phyloP scores from a whole-genome alignment of 2,797 vertebrate species.

The Adrianichthys oophorus region DNA sequence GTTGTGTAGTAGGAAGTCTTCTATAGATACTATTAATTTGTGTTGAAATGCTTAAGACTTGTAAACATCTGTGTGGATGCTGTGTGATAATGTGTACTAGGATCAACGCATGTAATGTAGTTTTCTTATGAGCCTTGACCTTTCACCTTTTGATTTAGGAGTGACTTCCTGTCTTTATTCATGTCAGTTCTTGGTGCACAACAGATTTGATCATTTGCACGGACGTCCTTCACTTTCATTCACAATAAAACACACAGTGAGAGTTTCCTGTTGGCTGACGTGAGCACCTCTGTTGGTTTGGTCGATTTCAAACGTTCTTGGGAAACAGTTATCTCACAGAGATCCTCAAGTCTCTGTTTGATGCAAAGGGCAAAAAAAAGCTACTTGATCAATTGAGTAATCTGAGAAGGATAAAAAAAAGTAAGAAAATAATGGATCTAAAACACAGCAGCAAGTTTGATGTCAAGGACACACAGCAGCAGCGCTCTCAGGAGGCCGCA shows the following conservation, averaged over 20 bases:
- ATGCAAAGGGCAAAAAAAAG: conserved; percentile 26
- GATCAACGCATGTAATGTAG: too few relatives aligned
- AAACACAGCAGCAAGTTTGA: not conserved
- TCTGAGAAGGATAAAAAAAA: conserved; percentile 20
- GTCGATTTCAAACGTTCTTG: conserved; percentile 24
- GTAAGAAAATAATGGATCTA: conserved; percentile 33
- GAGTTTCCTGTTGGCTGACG: not conserved
- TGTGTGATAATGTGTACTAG: too few relatives aligned
- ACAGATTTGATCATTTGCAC: not conserved
- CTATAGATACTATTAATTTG: too few relatives aligned
- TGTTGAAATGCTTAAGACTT: too few relatives aligned
- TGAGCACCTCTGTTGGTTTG: not conserved
- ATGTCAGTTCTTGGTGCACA: too few relatives aligned
- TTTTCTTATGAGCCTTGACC: too few relatives aligned
- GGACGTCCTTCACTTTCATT: not conserved
- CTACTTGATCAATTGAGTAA: conserved; percentile 42
- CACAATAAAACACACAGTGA: not conserved
- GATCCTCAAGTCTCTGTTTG: conserved; percentile 26
- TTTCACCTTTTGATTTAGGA: too few relatives aligned
- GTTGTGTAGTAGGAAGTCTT: too few relatives aligned
- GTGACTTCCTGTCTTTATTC: too few relatives aligned
- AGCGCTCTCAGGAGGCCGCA: conserved; percentile 14
- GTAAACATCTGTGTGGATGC: too few relatives aligned
- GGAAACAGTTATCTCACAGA: conserved; percentile 46
- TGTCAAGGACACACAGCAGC: conserved; percentile 17